Base-by-base conservation (phyloP, 2,113 vertebrate species). In the Xiphorhynchus elegans region DNA sequence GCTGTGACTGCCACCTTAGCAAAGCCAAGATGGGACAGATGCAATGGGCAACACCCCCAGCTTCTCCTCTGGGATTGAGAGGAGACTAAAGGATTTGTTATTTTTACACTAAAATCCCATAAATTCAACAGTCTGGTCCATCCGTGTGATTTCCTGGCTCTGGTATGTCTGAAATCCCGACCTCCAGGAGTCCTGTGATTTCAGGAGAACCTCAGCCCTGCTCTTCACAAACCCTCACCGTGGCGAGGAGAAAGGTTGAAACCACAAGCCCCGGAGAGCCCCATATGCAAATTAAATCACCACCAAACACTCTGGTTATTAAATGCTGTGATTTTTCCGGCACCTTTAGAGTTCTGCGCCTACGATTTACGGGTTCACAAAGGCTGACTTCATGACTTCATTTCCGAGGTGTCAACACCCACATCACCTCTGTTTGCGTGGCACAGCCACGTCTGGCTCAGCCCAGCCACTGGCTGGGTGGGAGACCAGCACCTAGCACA, bases 251-350 rank as follows among this genome's bases (percentile, higher is more conserved):
- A 56, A 79, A 84, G 29, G 73, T 33, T 64, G 77, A 91, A 95
- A 87, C 91, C 89, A 75, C 75, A 62, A 79, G 26, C 62, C 77
- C 77, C 53, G 3, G 3, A 77, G 56, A 77, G 75, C 72, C 72
- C 72, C 55, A 17, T 26, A 96, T 94, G 95, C 93, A 96, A 96
- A 97, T 91, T 11, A 69, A 93, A 91, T 76, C 74, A 46, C 84
- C 35, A 66, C 90, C 56, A 63, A 88, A 56, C 9, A 3, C 76
- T 87, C 21, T 8, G 44, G 6, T 76, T 91, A 33, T 50, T 33
- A 66, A 91, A 74, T 1, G 1, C 40, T 28, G 37, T n/a, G 77
- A 69, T 74, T 90, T 68, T 83, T 17, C 87, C 4, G 2, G 66
- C 84, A 68, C 66, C 79, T 90, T 86, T 58, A 28, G 17, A 84